Percentiles rank a stretch among this genome's conserved stretches.
These are phyloP conservation scores for Isoperla grammatica DNA, from an alignment of 2,888 invertebrate species.

Conservation along the genomic window DNA sequence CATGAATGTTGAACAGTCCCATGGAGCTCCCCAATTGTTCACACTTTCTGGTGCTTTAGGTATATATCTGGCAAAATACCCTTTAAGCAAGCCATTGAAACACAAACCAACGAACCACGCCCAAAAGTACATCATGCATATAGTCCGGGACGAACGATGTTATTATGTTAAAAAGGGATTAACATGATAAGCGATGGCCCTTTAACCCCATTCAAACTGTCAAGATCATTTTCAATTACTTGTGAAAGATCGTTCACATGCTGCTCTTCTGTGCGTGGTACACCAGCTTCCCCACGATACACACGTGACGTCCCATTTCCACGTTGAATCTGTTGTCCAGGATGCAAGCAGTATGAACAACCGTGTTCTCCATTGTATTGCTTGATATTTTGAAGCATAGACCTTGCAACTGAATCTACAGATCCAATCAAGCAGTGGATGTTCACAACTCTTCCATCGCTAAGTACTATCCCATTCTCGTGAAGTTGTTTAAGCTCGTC, in stretches of 20 bases:
- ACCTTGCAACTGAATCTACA: conserved; percentile 10
- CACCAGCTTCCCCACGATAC: neutral
- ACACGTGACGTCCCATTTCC: conserved; percentile 2
- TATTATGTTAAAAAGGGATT: conserved; percentile 4
- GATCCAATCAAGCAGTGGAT: neutral
- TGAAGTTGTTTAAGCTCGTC: neutral
- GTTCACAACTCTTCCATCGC: neutral
- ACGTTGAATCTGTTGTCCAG: neutral
- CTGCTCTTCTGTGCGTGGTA: neutral
- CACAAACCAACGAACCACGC: conserved; percentile 10
- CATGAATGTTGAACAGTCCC: conserved; percentile 4
- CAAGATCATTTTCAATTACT: neutral
- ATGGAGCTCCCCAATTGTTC: neutral
- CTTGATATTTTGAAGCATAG: conserved; percentile 4
- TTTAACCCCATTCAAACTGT: neutral
- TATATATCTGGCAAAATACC: conserved; percentile 10
- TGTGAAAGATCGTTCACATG: neutral
- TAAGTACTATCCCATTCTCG: neutral
- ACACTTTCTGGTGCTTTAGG: conserved; percentile 2
- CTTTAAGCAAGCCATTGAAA: conserved; percentile 1
- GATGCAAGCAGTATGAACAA: conserved; percentile 4
- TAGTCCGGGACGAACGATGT: conserved; percentile 13
- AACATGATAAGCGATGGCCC: neutral
- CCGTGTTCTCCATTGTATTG: conserved; percentile 9
- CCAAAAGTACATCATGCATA: conserved; percentile 12